phyloP scores from a whole-genome alignment of 2,888 invertebrate genomes.

The Standfussiana lucernea region DNA sequence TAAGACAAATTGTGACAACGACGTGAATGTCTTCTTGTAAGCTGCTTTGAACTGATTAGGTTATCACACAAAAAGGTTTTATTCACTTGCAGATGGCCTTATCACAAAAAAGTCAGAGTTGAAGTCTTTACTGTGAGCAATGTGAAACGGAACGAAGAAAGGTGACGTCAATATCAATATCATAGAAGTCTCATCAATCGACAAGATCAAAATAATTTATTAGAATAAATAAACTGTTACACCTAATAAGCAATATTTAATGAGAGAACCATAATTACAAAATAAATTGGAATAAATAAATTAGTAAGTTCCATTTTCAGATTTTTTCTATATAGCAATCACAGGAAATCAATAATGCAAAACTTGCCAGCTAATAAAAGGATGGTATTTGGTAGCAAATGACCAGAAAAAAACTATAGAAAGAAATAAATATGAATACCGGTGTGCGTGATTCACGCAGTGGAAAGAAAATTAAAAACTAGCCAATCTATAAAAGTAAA shows the following conservation, averaged over 20 bases:
- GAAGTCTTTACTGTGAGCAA: background rate
- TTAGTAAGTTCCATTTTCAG: background rate
- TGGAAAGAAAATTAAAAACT: background rate
- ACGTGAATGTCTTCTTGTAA: slow-evolving; percentile 34
- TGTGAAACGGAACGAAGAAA: slow-evolving; percentile 44
- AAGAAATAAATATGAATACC: too few relatives aligned
- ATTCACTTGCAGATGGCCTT: slow-evolving; percentile 24
- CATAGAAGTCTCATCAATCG: background rate
- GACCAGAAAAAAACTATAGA: background rate
- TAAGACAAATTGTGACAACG: slow-evolving; percentile 27
- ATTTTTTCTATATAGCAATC: slow-evolving; percentile 10
- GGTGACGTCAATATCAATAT: slow-evolving; percentile 31
- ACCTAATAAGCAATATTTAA: background rate
- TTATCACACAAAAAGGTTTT: slow-evolving; percentile 33
- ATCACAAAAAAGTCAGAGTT: slow-evolving; percentile 4
- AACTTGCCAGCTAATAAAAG: slow-evolving; percentile 23
- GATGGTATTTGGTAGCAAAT: background rate
- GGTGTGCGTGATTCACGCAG: background rate
- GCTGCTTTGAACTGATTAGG: slow-evolving; percentile 12
- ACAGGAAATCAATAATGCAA: background rate
- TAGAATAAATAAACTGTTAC: too few relatives aligned
- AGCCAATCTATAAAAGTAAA: fast-evolving
- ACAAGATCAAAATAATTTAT: too few relatives aligned
- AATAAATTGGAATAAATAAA: background rate
- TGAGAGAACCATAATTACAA: background rate